Evolutionary conservation across 2,888 invertebrate species (phyloP), one percentile per base, ranked within the genome.

Genomic region (Camponotus fellah): DNA sequence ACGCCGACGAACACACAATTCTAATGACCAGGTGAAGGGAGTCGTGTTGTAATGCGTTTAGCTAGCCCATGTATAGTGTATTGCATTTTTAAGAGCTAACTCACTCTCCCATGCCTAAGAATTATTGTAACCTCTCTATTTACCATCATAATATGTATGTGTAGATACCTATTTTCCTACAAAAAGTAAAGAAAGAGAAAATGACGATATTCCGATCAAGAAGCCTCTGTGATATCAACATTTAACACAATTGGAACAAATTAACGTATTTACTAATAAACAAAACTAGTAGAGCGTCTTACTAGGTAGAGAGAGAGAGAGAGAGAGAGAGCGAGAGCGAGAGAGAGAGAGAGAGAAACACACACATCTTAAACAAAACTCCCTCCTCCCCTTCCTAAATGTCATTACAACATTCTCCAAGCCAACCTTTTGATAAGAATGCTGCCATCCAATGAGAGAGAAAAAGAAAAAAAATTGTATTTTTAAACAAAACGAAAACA

Each of bases 111-210:
- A 85, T 76, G 87, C 79, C 79, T 90, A 89, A 91, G 90, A 84
- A 82, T 82, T 90, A 91, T 89, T 77, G 84, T 88, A 88, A 90
- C 85, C 88, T 93, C 86, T 91, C 90, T 92, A 93, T 49, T 91
- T 90, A 91, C 92, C 92, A 93, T 92, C 90, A 83, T 93, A 92
- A 92, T 92, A 91, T 94, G 94, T 92, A 91, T 94, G 94, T 94
- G 94, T 93, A 94, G 93, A 94, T 94, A 94, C 94, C 94, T 94
- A 94, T 94, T 94, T 94, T 94, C 94, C 93, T 94, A 94, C 91
- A 91, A 93, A 92, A 89, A 80, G 37, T 85, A 87, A 85, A 60
- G 34, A 77, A 79, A 79, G 69, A 69, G 77, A 69, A 79, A 71
- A 79, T 43, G 76, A 58, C 68, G 79, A 79, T 93, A 94, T 94